Percentiles rank a stretch among this genome's conserved stretches.
phyloP scores from a whole-genome alignment of 2,113 vertebrate genomes.

The Bufo gargarizans region DNA sequence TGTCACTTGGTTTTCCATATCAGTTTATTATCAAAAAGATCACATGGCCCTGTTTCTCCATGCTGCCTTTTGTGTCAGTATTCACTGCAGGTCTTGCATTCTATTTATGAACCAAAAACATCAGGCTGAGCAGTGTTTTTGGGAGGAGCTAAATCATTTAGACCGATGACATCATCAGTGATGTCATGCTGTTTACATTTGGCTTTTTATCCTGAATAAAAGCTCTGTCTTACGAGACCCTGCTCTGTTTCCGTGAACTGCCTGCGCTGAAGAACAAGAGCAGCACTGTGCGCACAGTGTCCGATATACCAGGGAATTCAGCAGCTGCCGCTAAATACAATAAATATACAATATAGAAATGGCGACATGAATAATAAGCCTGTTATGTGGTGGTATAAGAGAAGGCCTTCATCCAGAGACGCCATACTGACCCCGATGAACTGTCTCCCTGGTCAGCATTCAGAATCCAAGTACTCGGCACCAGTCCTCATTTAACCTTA shows the following conservation, averaged over 20 bases:
- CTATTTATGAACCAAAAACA: neutral
- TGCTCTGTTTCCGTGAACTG: neutral
- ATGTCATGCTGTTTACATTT: neutral
- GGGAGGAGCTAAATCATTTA: neutral
- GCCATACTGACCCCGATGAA: neutral
- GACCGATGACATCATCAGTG: slow-evolving; percentile 1
- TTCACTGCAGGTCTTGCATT: neutral
- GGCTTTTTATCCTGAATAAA: neutral
- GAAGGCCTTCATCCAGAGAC: neutral
- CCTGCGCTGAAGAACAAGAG: neutral
- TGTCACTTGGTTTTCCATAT: no score
- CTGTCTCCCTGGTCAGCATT: neutral
- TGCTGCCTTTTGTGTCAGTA: neutral
- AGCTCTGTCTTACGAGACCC: neutral
- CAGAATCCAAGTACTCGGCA: neutral
- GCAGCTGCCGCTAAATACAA: neutral
- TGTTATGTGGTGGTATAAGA: neutral
- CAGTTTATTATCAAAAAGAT: no score
- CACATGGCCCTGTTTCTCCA: no score
- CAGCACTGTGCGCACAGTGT: neutral
- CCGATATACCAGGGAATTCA: neutral
- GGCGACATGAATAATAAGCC: slow-evolving; percentile 5
- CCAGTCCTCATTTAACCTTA: neutral
- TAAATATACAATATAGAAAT: neutral
- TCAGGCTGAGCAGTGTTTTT: neutral